Evolutionary conservation across 2,797 vertebrate species (phyloP).

Genomic region (Cottoperca gobio): DNA sequence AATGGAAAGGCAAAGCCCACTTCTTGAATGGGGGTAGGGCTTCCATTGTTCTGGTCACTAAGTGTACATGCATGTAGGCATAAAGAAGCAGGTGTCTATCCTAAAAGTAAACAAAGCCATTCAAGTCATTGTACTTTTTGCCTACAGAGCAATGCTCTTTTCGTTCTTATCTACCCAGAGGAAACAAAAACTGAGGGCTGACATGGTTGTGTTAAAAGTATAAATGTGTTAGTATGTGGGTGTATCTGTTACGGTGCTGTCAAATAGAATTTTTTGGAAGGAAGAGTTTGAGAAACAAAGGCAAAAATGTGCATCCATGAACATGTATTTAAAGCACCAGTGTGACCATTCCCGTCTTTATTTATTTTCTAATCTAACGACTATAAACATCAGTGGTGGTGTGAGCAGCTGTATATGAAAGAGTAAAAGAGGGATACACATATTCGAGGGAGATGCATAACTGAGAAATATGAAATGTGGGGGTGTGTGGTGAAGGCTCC

Average conservation of each 20-base stretch:
- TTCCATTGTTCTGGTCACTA: slow-evolving; percentile 38
- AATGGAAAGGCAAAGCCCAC: slow-evolving; percentile 10
- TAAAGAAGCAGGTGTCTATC: slow-evolving; percentile 56
- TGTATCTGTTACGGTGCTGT: slow-evolving; percentile 13
- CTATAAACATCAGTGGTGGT: slow-evolving; percentile 38
- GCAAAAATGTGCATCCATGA: slow-evolving; percentile 4
- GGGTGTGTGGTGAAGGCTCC: slow-evolving; percentile 83
- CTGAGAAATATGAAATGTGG: slow-evolving; percentile 85
- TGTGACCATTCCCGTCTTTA: slow-evolving; percentile 17
- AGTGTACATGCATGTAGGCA: slow-evolving; percentile 32
- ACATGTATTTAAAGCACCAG: slow-evolving; percentile 11
- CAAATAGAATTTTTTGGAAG: slow-evolving; percentile 21
- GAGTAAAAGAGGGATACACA: slow-evolving; percentile 54
- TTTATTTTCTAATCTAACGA: slow-evolving; percentile 41
- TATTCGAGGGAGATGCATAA: slow-evolving; percentile 69
- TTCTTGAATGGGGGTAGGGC: slow-evolving; percentile 14
- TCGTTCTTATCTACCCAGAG: slow-evolving; percentile 24
- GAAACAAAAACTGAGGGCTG: slow-evolving; percentile 20
- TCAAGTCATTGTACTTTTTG: slow-evolving; percentile 37
- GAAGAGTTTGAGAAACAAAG: slow-evolving; percentile 21
- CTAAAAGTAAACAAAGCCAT: slow-evolving; percentile 58
- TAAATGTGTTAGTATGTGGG: slow-evolving; percentile 48
- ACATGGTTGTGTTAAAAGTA: slow-evolving; percentile 29
- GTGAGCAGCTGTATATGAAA: slow-evolving; percentile 50
- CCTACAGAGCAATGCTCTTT: slow-evolving; percentile 34